A percentile compares a stretch with the other conserved stretches of the same genome.
These are phyloP conservation scores for Etheostoma cragini DNA, from an alignment of 2,113 vertebrate genomes.

Conservation along the genomic window DNA sequence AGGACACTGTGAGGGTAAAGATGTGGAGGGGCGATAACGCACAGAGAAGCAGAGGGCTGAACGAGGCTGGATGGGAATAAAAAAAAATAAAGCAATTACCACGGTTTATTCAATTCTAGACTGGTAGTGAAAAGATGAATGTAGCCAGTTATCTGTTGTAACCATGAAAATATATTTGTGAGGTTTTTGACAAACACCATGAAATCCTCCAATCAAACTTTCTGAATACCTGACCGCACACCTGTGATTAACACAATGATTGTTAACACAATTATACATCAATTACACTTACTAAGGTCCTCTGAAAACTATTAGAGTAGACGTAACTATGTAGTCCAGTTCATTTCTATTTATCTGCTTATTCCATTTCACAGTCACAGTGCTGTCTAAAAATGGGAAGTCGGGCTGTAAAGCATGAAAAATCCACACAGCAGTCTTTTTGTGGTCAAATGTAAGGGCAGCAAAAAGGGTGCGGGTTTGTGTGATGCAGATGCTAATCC, in stretches of 20 bases:
- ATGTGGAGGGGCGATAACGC: not conserved
- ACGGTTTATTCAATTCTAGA: not conserved
- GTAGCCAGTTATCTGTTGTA: not conserved
- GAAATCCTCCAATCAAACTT: not conserved
- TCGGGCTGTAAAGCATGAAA: constrained; percentile 11
- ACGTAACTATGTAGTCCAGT: not conserved
- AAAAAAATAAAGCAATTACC: not conserved
- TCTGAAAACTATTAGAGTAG: not conserved
- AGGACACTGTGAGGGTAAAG: not conserved
- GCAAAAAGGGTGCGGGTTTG: constrained; percentile 3
- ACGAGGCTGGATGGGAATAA: not conserved
- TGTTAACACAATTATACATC: not conserved
- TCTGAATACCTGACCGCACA: not conserved
- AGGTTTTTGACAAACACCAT: not conserved
- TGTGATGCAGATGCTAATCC: constrained; percentile 64
- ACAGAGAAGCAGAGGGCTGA: not conserved
- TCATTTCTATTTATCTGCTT: not conserved
- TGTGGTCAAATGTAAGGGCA: constrained; percentile 16
- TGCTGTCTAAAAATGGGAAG: not conserved
- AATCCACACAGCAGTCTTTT: constrained; percentile 33
- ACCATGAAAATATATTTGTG: not conserved
- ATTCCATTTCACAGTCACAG: constrained; percentile 1
- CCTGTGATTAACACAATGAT: not conserved
- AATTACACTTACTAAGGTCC: not conserved
- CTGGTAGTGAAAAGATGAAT: not conserved